phyloP scores from a whole-genome alignment of 35 echinoderm and acorn worm genomes.

The Patiria miniata region DNA sequence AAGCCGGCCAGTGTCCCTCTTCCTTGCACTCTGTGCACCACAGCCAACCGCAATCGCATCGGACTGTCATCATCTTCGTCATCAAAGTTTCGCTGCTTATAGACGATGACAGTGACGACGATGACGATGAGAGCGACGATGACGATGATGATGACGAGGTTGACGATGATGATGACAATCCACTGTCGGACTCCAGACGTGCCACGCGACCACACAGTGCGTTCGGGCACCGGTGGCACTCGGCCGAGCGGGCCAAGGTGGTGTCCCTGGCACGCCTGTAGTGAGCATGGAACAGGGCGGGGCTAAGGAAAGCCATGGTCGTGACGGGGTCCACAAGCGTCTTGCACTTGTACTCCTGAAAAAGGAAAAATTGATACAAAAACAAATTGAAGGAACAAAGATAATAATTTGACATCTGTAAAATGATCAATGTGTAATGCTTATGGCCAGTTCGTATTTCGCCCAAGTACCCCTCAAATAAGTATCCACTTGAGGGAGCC shows the following conservation, averaged over 20 bases:
- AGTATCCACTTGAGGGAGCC: too few relatives aligned
- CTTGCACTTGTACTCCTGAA: slow-evolving; percentile 73
- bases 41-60: slow-evolving; percentile 79
- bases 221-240: slow-evolving; percentile 78
- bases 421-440: neutral
- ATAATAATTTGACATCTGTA: neutral
- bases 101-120: too few relatives aligned
- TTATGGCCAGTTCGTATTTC: neutral
- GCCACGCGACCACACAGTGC: slow-evolving; percentile 72
- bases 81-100: neutral
- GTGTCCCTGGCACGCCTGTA: slow-evolving; percentile 37
- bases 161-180: too few relatives aligned
- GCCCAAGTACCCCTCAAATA: neutral
- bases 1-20: slow-evolving; percentile 90
- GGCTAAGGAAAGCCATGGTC: slow-evolving; percentile 63
- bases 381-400: neutral
- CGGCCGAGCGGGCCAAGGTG: slow-evolving; percentile 47
- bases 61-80: slow-evolving; percentile 47
- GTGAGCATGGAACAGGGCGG: slow-evolving; percentile 47
- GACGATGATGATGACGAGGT: too few relatives aligned
- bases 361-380: neutral
- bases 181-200: too few relatives aligned
- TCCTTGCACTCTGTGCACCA: slow-evolving; percentile 90
- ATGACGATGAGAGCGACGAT: too few relatives aligned
- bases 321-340: slow-evolving; percentile 62